These are phyloP conservation scores for Drosophila acutilabella DNA, from an alignment of 2,888 invertebrate genomes.

Conservation along the genomic window DNA sequence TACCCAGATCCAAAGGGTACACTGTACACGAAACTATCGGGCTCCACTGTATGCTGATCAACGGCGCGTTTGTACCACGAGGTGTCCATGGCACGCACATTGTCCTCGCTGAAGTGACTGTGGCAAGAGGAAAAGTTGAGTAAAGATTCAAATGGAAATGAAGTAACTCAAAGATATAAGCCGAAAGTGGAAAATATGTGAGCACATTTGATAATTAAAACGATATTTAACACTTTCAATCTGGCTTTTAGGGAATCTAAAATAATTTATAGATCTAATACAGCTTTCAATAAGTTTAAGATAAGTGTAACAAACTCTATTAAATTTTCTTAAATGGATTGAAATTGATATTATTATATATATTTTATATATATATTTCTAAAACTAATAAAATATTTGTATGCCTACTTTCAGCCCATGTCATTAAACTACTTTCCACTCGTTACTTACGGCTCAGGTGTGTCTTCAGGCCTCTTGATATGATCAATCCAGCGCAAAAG, in stretches of 20 bases:
- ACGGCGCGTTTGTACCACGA: conserved; percentile 96
- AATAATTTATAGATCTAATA: too few species aligned
- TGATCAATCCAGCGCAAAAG: conserved; percentile 95
- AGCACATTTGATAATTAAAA: too few species aligned
- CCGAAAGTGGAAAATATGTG: too few species aligned
- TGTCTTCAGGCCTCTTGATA: conserved; percentile 86
- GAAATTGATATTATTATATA: too few species aligned
- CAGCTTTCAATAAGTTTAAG: too few species aligned
- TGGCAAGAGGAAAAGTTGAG: background rate
- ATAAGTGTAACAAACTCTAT: too few species aligned
- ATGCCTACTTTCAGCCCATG: background rate
- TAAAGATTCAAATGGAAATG: background rate
- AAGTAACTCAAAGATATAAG: background rate
- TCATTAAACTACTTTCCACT: background rate
- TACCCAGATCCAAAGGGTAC: conserved; percentile 86
- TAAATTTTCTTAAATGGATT: too few species aligned
- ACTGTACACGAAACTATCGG: conserved; percentile 96
- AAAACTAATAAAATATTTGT: too few species aligned
- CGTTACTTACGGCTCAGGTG: conserved; percentile 89
- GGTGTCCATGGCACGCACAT: conserved; percentile 93
- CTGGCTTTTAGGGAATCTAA: too few species aligned
- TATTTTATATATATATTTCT: too few species aligned
- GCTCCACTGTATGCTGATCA: conserved; percentile 94
- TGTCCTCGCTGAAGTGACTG: conserved; percentile 93
- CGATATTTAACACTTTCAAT: too few species aligned